Conservation (phyloP, 2,797 vertebrate species). For the Molothrus aeneus region DNA sequence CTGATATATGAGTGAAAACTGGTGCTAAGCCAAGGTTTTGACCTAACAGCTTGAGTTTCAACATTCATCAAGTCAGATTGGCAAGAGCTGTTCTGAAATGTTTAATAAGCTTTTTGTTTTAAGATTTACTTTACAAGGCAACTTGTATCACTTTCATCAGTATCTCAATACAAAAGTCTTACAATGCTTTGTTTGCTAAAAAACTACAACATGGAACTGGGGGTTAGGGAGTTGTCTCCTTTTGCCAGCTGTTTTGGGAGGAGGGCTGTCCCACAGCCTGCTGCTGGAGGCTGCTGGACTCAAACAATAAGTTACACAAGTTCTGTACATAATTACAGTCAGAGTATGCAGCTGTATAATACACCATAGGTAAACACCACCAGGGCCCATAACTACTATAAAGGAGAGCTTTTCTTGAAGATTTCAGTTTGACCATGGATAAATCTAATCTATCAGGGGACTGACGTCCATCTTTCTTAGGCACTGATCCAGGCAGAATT, state of each 20-base stretch:
- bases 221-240: constrained; percentile 49
- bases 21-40: neutral
- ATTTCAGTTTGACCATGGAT: neutral
- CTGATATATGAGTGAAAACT: neutral
- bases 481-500: constrained; percentile 57
- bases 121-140: constrained; percentile 78
- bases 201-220: constrained; percentile 71
- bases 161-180: constrained; percentile 77
- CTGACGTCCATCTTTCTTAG: constrained; percentile 22
- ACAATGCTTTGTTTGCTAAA: constrained; percentile 69
- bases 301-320: constrained; percentile 82
- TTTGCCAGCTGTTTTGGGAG: constrained; percentile 3
- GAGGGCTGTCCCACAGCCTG: neutral
- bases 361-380: constrained; percentile 4
- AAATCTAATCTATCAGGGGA: neutral
- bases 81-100: constrained; percentile 66
- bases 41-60: neutral
- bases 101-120: constrained; percentile 78
- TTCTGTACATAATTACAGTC: constrained; percentile 89
- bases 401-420: neutral
- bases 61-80: constrained; percentile 5
- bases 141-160: constrained; percentile 62
- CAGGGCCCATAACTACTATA: neutral
- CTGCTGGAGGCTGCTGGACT: constrained; percentile 27
- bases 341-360: constrained; percentile 9